Evolutionary conservation across 2,888 invertebrate genomes (phyloP).

Genomic region (Halictus ligatus): DNA sequence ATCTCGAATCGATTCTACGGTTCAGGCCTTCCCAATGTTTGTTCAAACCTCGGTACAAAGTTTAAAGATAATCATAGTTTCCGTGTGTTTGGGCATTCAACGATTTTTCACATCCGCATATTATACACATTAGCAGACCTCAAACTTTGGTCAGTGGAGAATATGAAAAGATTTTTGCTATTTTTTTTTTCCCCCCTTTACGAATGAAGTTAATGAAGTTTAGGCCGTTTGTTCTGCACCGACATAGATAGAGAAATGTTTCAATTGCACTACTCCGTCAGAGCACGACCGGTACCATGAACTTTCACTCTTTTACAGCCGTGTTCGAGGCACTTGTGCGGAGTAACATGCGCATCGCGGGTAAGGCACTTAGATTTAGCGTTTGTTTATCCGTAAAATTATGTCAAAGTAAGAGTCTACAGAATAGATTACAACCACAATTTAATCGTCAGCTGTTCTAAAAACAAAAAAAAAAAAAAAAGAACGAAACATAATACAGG

Average conservation of each 20-base stretch:
- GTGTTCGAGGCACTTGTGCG: conserved; percentile 13
- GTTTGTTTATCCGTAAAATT: conserved; percentile 46
- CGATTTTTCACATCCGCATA: not conserved
- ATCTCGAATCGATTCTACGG: not conserved
- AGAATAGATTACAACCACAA: conserved; percentile 25
- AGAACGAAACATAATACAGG: not conserved
- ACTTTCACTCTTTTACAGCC: conserved; percentile 13
- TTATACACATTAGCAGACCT: conserved; percentile 5
- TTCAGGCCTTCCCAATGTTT: not conserved
- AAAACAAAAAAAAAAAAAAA: conserved; percentile 30
- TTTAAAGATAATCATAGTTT: conserved; percentile 13
- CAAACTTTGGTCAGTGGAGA: conserved; percentile 5
- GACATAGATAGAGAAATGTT: conserved; percentile 45
- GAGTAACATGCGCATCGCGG: conserved; percentile 25
- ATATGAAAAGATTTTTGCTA: conserved; percentile 11
- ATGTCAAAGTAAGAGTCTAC: conserved; percentile 31
- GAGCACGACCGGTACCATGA: conserved; percentile 34
- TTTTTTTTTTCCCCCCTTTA: not conserved
- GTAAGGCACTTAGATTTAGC: conserved; percentile 32
- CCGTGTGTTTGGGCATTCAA: not conserved
- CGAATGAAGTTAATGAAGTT: conserved; percentile 20
- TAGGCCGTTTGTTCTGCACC: conserved; percentile 18
- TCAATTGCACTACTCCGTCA: conserved; percentile 67
- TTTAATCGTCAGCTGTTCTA: conserved; percentile 49
- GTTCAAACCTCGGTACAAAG: conserved; percentile 4